A percentile compares a stretch with the other conserved stretches of the same genome.
phyloP scores from a whole-genome alignment of 2,113 vertebrate species.

The Plestiodon gilberti region DNA sequence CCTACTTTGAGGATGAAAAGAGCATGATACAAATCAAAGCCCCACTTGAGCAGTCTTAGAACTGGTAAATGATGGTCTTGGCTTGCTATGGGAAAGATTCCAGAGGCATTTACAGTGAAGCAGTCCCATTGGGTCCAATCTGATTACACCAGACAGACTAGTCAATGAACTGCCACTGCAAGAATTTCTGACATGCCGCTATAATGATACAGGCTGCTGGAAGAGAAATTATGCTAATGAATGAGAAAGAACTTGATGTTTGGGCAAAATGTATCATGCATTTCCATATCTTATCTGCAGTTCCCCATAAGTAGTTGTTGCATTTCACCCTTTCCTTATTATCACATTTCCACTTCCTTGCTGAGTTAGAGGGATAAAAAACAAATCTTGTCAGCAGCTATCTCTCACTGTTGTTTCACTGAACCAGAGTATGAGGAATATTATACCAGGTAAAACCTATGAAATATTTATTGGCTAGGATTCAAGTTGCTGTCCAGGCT shows the following conservation, averaged over 20 bases:
- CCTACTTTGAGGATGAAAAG: background rate
- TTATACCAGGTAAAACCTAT: background rate
- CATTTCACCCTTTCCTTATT: background rate
- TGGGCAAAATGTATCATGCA: background rate
- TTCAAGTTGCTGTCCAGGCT: background rate
- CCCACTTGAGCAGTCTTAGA: background rate
- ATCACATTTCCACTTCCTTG: background rate
- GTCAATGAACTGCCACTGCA: background rate
- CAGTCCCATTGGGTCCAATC: background rate
- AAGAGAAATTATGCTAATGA: constrained; percentile 12
- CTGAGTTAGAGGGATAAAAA: background rate
- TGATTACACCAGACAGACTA: background rate
- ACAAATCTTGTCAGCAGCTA: background rate
- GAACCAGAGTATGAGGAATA: background rate
- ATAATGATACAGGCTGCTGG: background rate
- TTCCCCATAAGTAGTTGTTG: background rate
- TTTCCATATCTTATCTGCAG: constrained; percentile 16
- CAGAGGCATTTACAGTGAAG: background rate
- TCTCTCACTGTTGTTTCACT: background rate
- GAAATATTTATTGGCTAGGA: background rate
- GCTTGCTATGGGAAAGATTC: background rate
- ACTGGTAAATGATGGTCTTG: background rate
- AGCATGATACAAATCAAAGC: background rate
- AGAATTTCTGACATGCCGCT: background rate
- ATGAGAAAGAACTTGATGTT: background rate